Base-by-base conservation (phyloP, 2,888 invertebrate species). In the Ctena decussata region DNA sequence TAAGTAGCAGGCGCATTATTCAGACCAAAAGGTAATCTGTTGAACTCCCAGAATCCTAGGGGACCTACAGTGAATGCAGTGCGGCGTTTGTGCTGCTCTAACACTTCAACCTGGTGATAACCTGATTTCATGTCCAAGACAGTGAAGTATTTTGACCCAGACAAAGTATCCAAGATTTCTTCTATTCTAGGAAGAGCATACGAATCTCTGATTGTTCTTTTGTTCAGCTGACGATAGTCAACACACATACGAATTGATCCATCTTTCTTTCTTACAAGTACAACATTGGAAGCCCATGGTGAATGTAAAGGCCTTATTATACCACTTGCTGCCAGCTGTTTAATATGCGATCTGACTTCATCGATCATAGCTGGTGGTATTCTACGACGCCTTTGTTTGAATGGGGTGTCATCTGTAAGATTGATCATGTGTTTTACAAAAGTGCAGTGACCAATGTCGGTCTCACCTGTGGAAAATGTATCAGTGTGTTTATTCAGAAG, bases 321-420 rank as follows among this genome's bases (percentile, higher is more conserved):
- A 24, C 86, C 85, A 37, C 74, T 70, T 24, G 70, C 78, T n/a
- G 87, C 57, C 21, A 74, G 27, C 32, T 80, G 74, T 60, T 80
- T 46, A 24, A 80, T 21, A 24, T 74, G 74, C 65, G 35, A 35
- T 15, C 80, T 41, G 5, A 89, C 89, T 32, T 90, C 86, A 8
- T 86, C 70, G 24, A 77, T 71, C 89, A 91, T 86, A 0, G 82
- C 53, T 49, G 87, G 87, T 2, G 81, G 87, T 32, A 89, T 89
- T 5, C 72, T 53, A 18, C 88, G 32, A 27, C 85, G 83, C 5
- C 85, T 24, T 44, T 89, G 85, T 60, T 88, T 91, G 60, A 89
- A 87, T 1, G 90, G 89, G 6, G 37, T 82, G 0, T 75, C 73
- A 79, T 90, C 77, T 41, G 60, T 12, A 5, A 77, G 37, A 65